A percentile compares a stretch with the other conserved stretches of the same genome.
Evolutionary conservation across 2,888 invertebrate genomes (phyloP).

Genomic region (Xylocampa areola): DNA sequence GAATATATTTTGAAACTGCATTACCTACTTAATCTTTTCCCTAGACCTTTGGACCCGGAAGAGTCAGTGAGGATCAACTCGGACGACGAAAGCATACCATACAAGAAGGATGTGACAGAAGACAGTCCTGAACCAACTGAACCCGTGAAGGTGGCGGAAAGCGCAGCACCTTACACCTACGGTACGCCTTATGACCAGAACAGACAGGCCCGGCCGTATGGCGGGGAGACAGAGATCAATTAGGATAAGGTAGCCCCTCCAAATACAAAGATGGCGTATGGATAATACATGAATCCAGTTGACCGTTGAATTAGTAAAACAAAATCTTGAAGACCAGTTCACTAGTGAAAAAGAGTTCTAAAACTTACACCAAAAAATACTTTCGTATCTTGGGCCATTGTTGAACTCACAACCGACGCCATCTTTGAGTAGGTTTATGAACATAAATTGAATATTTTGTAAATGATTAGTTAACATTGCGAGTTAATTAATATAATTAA

Average conservation of each 20-base stretch:
- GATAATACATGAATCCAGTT: background rate
- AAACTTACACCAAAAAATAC: too few species aligned
- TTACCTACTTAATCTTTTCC: slow-evolving; percentile 1
- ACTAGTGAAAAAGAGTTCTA: background rate
- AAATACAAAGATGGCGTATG: slow-evolving; percentile 28
- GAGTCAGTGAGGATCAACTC: slow-evolving; percentile 84
- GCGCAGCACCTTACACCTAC: slow-evolving; percentile 67
- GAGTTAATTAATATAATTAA: too few species aligned
- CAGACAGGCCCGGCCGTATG: slow-evolving; percentile 70
- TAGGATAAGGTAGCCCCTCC: slow-evolving; percentile 54
- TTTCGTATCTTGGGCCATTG: too few species aligned
- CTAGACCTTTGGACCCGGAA: slow-evolving; percentile 80
- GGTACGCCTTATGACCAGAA: slow-evolving; percentile 59
- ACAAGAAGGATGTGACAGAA: slow-evolving; percentile 82
- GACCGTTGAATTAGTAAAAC: background rate
- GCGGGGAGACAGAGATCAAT: slow-evolving; percentile 85
- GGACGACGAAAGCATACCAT: slow-evolving; percentile 85
- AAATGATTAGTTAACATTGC: too few species aligned
- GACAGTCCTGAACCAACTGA: slow-evolving; percentile 82
- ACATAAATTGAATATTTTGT: too few species aligned
- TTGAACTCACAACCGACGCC: too few species aligned
- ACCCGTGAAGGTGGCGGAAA: slow-evolving; percentile 74
- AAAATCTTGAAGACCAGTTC: background rate
- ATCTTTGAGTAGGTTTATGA: too few species aligned
- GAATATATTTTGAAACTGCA: too few species aligned